phyloP scores from a whole-genome alignment of 2,888 invertebrate genomes.

The Orchesellides sinensis region DNA sequence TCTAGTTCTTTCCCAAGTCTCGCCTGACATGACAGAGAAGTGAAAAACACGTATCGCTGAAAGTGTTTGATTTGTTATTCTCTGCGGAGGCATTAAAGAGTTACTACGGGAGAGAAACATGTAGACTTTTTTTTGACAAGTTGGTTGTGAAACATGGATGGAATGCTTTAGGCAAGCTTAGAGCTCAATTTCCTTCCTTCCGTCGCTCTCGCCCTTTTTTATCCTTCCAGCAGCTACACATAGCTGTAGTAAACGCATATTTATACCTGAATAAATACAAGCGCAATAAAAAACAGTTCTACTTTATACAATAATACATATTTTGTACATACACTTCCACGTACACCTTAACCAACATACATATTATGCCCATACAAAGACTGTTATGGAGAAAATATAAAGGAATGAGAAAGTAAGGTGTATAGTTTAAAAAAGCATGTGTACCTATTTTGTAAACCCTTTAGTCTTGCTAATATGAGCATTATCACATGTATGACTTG shows the following conservation, averaged over 20 bases:
- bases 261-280: too few species aligned
- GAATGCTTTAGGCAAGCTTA: neutral
- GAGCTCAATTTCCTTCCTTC: conserved; percentile 42
- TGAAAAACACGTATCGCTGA: conserved; percentile 39
- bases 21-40: conserved; percentile 35
- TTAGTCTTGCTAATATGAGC: too few species aligned
- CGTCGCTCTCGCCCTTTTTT: conserved; percentile 9
- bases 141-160: conserved; percentile 18
- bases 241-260: too few species aligned
- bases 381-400: too few species aligned
- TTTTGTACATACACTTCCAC: too few species aligned
- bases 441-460: too few species aligned
- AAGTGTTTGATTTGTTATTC: conserved; percentile 54
- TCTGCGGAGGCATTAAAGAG: conserved; percentile 43
- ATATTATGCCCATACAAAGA: too few species aligned
- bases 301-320: too few species aligned
- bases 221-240: neutral
- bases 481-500: conserved; percentile 3
- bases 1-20: neutral
- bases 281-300: too few species aligned
- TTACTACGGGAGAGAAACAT: conserved; percentile 14
- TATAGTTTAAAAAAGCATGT: too few species aligned
- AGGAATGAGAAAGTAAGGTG: too few species aligned
- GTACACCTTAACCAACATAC: too few species aligned
- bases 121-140: conserved; percentile 45